These are phyloP conservation scores for Megastigmus dorsalis DNA, from an alignment of 2,888 invertebrate genomes.

Conservation along the genomic window DNA sequence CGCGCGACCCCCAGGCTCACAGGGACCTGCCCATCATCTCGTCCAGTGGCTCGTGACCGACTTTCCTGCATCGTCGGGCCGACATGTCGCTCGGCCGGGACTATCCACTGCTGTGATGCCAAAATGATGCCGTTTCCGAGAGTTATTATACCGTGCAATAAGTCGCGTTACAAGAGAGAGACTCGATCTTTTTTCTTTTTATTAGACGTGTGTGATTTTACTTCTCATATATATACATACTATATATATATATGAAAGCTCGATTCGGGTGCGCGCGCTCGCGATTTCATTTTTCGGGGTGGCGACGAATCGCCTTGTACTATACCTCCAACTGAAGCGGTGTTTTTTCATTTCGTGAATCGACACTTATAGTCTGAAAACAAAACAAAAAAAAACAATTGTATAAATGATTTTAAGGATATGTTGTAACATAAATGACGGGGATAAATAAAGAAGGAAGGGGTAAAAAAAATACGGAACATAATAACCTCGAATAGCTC, in stretches of 20 bases:
- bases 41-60: constrained; percentile 71
- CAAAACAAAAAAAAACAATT: too few relatives aligned
- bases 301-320: constrained; percentile 39
- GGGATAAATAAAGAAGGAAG: too few relatives aligned
- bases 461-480: constrained; percentile 28
- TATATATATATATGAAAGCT: too few relatives aligned
- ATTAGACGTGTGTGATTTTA: constrained; percentile 46
- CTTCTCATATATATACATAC: too few relatives aligned
- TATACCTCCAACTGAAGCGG: constrained; percentile 37
- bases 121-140: constrained; percentile 59
- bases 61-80: constrained; percentile 56
- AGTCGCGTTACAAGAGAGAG: neutral
- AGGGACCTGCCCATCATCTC: constrained; percentile 65
- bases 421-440: constrained; percentile 51
- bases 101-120: constrained; percentile 69
- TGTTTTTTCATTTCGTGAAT: constrained; percentile 36
- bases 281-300: neutral
- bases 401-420: constrained; percentile 46
- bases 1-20: constrained; percentile 73
- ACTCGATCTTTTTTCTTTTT: constrained; percentile 44
- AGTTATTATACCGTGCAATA: constrained; percentile 50
- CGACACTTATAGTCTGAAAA: constrained; percentile 50
- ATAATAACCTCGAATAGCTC: constrained; percentile 50
- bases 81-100: constrained; percentile 54
- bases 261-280: neutral